Evolutionary conservation across 1,140 invertebrate genomes (phyloP).

Genomic region (Aphaenogaster floridana): DNA sequence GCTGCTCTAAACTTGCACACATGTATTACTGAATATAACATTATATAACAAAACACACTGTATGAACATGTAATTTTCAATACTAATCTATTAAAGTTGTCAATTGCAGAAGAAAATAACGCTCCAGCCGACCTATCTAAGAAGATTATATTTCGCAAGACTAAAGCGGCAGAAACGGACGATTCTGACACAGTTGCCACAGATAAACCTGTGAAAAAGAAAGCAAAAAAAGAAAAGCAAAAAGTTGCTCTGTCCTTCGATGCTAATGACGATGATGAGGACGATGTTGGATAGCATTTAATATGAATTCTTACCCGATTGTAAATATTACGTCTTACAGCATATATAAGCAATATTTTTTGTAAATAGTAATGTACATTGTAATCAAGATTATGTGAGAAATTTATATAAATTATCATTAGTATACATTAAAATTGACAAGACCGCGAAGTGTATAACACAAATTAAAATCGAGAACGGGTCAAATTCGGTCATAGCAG

Average conservation of each 20-base stretch:
- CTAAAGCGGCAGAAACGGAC: constrained; percentile 70
- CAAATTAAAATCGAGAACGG: no score
- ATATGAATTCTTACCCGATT: constrained; percentile 27
- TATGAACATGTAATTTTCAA: not conserved
- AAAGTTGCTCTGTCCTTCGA: constrained; percentile 87
- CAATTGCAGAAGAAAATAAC: constrained; percentile 85
- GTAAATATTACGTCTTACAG: constrained; percentile 39
- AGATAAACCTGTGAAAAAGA: constrained; percentile 76
- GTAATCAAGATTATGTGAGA: not conserved
- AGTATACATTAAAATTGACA: no score
- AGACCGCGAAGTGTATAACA: no score
- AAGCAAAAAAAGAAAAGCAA: constrained; percentile 84
- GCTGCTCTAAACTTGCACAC: not conserved
- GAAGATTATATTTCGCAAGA: constrained; percentile 87
- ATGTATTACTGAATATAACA: not conserved
- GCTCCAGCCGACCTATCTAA: constrained; percentile 87
- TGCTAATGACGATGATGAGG: constrained; percentile 85
- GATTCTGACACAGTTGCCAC: not conserved
- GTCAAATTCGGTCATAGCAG: no score
- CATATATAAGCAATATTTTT: constrained; percentile 7
- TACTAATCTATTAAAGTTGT: constrained; percentile 4
- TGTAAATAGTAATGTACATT: constrained; percentile 10
- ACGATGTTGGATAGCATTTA: not conserved
- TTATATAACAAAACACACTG: not conserved
- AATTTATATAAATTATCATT: not conserved